Conservation (phyloP, 2,797 vertebrate species). For the Poeciliopsis paucimaculata region DNA sequence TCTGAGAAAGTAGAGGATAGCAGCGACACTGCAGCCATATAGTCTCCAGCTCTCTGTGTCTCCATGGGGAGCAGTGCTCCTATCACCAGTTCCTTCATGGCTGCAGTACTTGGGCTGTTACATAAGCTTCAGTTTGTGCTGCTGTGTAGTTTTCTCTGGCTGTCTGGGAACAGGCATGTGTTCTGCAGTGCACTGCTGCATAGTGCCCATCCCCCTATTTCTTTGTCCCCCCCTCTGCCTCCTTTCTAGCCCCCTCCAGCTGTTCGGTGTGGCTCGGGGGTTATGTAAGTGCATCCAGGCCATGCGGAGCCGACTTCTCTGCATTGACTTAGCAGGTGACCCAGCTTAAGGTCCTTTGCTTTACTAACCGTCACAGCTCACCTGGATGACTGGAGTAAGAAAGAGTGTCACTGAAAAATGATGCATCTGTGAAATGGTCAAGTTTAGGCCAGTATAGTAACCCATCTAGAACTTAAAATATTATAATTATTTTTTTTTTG, state of each 20-base stretch:
- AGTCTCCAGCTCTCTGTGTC: constrained; percentile 11
- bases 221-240: constrained; percentile 1
- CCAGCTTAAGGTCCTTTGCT: constrained; percentile 25
- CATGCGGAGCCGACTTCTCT: constrained; percentile 7
- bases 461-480: neutral
- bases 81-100: constrained; percentile 16
- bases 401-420: neutral
- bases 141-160: constrained; percentile 17
- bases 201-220: constrained; percentile 38
- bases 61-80: constrained; percentile 5
- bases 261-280: neutral
- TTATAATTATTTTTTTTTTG: neutral
- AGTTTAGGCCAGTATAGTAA: neutral
- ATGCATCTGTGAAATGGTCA: neutral
- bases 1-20: neutral
- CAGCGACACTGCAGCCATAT: neutral
- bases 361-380: neutral
- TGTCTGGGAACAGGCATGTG: constrained; percentile 42
- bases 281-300: constrained; percentile 59
- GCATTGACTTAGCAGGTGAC: constrained; percentile 34
- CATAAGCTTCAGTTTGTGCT: constrained; percentile 38
- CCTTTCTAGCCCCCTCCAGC: neutral
- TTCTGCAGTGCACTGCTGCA: constrained; percentile 54
- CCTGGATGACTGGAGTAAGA: neutral
- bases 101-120: constrained; percentile 41